Base-by-base conservation (phyloP, 2,797 vertebrate genomes). In the Enoplosus armatus region DNA sequence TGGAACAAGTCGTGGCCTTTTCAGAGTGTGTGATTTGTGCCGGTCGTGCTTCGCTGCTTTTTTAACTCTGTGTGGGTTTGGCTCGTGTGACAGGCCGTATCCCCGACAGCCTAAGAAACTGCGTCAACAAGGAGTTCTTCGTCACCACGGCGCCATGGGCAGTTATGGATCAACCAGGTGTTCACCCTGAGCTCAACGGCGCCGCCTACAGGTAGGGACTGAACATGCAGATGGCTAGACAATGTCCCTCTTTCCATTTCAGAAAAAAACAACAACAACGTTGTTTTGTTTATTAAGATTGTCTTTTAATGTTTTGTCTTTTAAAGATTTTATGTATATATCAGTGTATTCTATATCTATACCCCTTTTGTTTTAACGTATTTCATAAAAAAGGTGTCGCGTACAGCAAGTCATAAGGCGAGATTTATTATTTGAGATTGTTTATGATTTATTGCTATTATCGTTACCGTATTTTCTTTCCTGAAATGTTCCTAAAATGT, bases 51-150 rank as follows among this genome's bases (percentile, higher is more conserved):
- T 18, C 37, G 9, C 67, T 67, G 43, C 33, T 35, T 67, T 35
- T 67, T 71, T 31, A 64, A 77, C 53, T 24, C 10, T 66, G 26
- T 64, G 58, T 65, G n/a, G 71, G 77, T 62, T 20, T 47, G 22
- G 6, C 37, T 47, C 54, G 5, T 27, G 5, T 72, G 60, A 27
- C 90, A 99, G 98, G 98, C 73, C 98, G 98, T 39, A 98, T 99
- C 92, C 98, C 98, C 0, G 98, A 99, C 91, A 99, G 97, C 94
- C 94, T 99, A 88, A 94, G 98, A 83, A 99, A 99, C 95, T 99
- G 98, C 76, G 98, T 99, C 84, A 99, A 99, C 92, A 99, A 99
- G 94, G 98, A 99, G 90, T 99, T 99, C 94, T 99, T 99, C 61
- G 94, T 98, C 85, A 97, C 96, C 66, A 95, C 97, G 12, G 94